Evolutionary conservation across 64 coral and sea anemone species (phyloP), one percentile per base, ranked within the genome.

Genomic region (Pachyseris speciosa): DNA sequence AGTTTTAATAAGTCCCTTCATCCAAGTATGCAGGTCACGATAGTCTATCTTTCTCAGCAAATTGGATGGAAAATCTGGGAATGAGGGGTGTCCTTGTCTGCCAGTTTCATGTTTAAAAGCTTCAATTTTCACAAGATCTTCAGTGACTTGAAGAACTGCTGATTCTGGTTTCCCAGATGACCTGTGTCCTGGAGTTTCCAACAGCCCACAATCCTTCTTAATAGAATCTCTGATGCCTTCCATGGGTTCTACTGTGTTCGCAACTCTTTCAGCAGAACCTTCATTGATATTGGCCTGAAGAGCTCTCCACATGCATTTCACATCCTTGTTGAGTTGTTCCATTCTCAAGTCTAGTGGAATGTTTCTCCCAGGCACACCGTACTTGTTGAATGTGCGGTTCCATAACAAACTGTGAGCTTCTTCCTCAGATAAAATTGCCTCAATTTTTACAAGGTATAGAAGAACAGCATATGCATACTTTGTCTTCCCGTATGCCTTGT

Each of bases 281-380:
- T 89, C 87, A 65, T 77, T 89, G 4, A 89, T 57, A 48, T 89
- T 89, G 12, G 65, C 63, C 5, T 40, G 42, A 27, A 91, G 77
- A 28, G 45, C 60, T 68, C 48, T 81, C 89, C 89, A 91, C 53
- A 91, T 65, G 17, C 65, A 36, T 40, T 91, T 91, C 5, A 84
- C 51, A 40, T 70, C 32, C 30, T 83, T 70, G 47, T 91, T 91
- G n/a, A 83, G 7, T 11, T 91, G 89, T 24, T 91, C 89, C 42
- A 72, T 91, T 40, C 61, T 83, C n/a, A 91, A 55, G 27, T 91
- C 89, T 6, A 91, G 42, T 47, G 89, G 42, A 72, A 91, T 91
- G 65, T 91, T 91, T 26, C 20, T 67, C 6, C 60, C 59, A 7
- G 47, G 69, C 17, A 8, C 30, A 9, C 89, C 89, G 42, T 91